phyloP scores from a whole-genome alignment of 2,113 vertebrate genomes.

The Malurus cyaneus region DNA sequence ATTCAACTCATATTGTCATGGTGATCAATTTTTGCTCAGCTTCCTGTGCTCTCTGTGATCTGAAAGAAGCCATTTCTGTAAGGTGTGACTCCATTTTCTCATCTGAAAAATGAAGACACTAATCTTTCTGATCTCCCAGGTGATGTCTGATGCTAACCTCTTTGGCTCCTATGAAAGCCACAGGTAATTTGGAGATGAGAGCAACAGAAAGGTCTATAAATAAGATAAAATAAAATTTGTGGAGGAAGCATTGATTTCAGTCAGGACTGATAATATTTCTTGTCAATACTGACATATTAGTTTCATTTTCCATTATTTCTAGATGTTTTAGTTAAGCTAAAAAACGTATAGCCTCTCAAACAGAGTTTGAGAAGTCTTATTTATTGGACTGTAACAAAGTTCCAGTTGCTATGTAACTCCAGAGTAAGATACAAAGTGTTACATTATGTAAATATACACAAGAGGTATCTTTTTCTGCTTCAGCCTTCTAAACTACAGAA shows the following conservation, averaged over 20 bases:
- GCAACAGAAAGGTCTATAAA: neutral
- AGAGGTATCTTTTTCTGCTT: neutral
- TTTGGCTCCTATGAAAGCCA: neutral
- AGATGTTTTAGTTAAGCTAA: neutral
- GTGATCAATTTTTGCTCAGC: neutral
- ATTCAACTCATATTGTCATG: neutral
- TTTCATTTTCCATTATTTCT: constrained; percentile 24
- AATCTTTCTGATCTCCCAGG: neutral
- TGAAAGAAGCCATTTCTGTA: neutral
- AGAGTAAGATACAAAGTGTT: neutral
- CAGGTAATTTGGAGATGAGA: neutral
- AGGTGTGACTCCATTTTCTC: neutral
- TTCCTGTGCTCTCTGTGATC: neutral
- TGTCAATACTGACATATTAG: constrained; percentile 9
- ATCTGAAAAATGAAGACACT: neutral
- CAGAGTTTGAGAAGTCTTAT: neutral
- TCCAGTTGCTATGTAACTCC: neutral
- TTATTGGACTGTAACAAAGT: neutral
- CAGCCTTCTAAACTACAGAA: neutral
- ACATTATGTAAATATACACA: neutral
- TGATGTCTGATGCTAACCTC: neutral
- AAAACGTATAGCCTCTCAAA: neutral
- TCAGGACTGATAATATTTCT: neutral
- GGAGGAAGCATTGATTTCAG: constrained; percentile 9
- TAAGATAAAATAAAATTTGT: neutral